phyloP scores from a whole-genome alignment of 2,113 vertebrate species.

The Myrmecophaga tridactyla region DNA sequence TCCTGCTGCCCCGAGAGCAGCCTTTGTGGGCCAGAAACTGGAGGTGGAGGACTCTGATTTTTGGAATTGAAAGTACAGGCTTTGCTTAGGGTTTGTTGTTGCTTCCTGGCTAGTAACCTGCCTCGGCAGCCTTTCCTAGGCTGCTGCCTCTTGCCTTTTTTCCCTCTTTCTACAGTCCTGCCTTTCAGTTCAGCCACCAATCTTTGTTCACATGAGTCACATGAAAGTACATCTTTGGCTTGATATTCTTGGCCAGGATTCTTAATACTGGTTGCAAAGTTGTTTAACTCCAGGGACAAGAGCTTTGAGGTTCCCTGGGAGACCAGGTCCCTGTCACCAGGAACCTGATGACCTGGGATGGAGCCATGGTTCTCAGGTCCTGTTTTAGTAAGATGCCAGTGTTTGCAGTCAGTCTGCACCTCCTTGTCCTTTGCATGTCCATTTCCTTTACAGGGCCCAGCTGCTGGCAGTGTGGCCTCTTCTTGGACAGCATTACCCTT shows the following conservation, averaged over 20 bases:
- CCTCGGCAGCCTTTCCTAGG: constrained; percentile 33
- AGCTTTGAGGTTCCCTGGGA: constrained; percentile 13
- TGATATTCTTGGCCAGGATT: background rate
- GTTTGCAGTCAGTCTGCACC: background rate
- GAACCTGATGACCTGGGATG: background rate
- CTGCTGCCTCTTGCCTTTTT: constrained; percentile 58
- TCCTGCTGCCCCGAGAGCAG: background rate
- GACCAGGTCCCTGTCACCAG: background rate
- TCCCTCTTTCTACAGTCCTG: background rate
- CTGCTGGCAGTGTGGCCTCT: background rate
- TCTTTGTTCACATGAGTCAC: background rate
- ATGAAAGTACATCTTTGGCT: background rate
- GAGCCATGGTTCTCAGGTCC: background rate
- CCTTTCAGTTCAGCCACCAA: background rate
- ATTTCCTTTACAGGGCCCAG: background rate
- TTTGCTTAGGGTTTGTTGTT: background rate
- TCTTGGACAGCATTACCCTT: background rate
- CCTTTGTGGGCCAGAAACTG: constrained; percentile 26
- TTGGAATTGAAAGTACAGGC: constrained; percentile 39
- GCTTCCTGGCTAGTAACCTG: constrained; percentile 34
- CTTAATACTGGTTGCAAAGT: background rate
- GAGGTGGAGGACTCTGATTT: background rate
- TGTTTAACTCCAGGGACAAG: background rate
- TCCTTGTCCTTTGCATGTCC: background rate
- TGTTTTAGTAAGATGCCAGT: background rate